Base-by-base conservation (phyloP, 2,797 vertebrate genomes). In the Poeciliopsis turneri region DNA sequence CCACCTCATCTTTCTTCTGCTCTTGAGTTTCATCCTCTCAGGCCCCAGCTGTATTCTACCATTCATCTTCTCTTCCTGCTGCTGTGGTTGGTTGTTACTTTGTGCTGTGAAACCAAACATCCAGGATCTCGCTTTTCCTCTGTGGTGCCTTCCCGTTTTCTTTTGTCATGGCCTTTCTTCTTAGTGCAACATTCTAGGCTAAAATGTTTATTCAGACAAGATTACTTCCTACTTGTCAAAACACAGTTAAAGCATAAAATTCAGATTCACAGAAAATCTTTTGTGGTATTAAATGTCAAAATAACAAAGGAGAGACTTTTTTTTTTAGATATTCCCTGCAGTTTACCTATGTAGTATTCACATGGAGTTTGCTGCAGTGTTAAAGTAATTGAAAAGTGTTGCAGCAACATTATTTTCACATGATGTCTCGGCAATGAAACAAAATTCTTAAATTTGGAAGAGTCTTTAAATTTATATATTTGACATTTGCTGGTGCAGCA, bases 51-150 rank as follows among this genome's bases (percentile, higher is more conserved):
- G 41, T 13, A 70, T 78, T 70, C 25, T 15, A 45, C 68, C 68
- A 70, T 70, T 70, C 68, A 45, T 70, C 68, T 70, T 5, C 75
- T 83, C 41, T 78, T 81, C 51, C 71, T 84, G 77, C 82, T 79
- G 23, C 68, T 41, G 74, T 72, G 0, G 3, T 23, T 39, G 10
- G 30, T 84, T 82, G 74, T 78, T 23, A 15, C 53, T 86, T 68
- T 36, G 68, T 49, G 75, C n/a, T 77, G 36, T 68, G 71, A 87
- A 80, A 85, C 88, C 74, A 87, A 43, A 45, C 39, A 70, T 70
- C 41, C 41, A 45, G 41, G 25, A 70, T 45, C 41, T 70, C 25
- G 12, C 41, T 70, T 70, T 70, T 15, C 68, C 25, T 70, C n/a
- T 2, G 25, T 70, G 41, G 41, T 45, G 8, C 13, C n/a, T 45